Evolutionary conservation across 2,797 vertebrate species (phyloP), one percentile per base, ranked within the genome.

Genomic region (Xenops minutus): DNA sequence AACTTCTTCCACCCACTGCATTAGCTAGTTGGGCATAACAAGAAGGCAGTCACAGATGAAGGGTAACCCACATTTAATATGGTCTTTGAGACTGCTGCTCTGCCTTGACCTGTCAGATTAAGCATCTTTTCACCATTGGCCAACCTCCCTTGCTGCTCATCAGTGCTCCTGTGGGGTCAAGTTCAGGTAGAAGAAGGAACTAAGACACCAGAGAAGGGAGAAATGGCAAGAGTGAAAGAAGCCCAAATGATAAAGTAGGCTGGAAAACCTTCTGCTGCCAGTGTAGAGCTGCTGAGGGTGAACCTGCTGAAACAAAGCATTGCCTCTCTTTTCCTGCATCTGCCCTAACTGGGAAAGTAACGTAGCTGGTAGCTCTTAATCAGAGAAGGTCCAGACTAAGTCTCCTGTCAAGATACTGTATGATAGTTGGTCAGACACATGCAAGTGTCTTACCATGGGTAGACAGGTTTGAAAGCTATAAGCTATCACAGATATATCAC

Each of bases 81-180:
- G 12, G 17, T 22, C 11, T 76, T 62, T 49, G 63, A 88, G 59
- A 6, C 9, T 9, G 21, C 36, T 69, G 15, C 3, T 89, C 34
- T 69, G 55, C 26, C 67, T 36, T 46, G 63, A 41, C 20, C 32
- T 55, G 14, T 32, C 0, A 1, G 59, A 82, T 16, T 22, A 73
- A 82, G n/a, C 29, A 6, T 20, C n/a, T 76, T 49, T n/a, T 51
- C 36, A 10, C 20, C 32, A 23, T 14, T 16, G 7, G 36, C 12
- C 55, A 87, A 30, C 5, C 29, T 58, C 55, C 85, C 21, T 58
- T 77, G 52, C 48, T 77, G 49, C 29, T 77, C 2, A 0, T 49
- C 79, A 59, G 62, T 1, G 2, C 6, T 54, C n/a, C 56, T 4
- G 1, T 2, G 5, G 6, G 5, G 16, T 54, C 30, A 15, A 36